phyloP scores from a whole-genome alignment of 2,797 vertebrate genomes.

The Xenops minutus region DNA sequence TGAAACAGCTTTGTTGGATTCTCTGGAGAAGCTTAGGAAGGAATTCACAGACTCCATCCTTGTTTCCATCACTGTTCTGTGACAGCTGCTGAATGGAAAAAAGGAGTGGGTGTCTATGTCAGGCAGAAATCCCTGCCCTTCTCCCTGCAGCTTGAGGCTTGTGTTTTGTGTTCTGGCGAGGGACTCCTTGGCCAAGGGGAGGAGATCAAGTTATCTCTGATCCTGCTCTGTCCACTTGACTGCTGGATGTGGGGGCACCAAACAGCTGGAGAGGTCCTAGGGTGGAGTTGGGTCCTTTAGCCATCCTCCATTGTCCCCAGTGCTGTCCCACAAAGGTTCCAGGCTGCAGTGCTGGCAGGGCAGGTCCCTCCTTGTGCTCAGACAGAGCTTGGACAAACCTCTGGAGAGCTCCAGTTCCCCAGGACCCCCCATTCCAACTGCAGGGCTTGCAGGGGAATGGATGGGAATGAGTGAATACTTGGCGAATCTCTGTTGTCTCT shows the following conservation, averaged over 20 bases:
- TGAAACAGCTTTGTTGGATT: not conserved
- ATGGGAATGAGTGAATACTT: not conserved
- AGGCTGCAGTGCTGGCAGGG: not conserved
- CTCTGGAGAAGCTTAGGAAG: not conserved
- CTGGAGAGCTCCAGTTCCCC: not conserved
- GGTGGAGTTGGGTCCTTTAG: not conserved
- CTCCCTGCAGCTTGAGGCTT: not conserved
- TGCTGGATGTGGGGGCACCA: not conserved
- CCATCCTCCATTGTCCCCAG: too few species aligned
- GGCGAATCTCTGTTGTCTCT: not conserved
- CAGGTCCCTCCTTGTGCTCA: not conserved
- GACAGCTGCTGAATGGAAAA: fast-evolving
- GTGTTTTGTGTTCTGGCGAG: fast-evolving
- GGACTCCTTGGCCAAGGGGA: not conserved
- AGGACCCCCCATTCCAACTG: fast-evolving
- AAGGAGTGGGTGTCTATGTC: fast-evolving
- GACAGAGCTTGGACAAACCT: not conserved
- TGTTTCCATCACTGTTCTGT: not conserved
- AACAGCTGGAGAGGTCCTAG: not conserved
- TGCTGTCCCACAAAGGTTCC: not conserved
- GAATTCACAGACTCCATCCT: not conserved
- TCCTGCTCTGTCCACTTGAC: not conserved
- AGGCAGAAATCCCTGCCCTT: not conserved
- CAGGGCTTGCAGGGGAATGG: fast-evolving
- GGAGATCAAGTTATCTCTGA: not conserved